Percentiles rank a stretch among this genome's conserved stretches.
Conservation (phyloP, 2,113 vertebrate species). For the Cebus imitator region DNA sequence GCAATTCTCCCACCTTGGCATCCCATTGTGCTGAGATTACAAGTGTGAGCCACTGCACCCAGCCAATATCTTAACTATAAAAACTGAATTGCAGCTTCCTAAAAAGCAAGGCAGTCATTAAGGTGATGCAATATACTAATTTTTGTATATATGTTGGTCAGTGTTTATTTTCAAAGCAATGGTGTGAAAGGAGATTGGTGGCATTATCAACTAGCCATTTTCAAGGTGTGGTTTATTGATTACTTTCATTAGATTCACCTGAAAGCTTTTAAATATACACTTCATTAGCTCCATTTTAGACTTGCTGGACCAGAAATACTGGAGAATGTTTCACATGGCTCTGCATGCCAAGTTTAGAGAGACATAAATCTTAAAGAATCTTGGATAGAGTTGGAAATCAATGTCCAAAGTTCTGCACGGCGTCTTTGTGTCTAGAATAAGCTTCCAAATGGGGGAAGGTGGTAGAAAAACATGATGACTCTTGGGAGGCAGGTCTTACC, state of each 20-base stretch:
- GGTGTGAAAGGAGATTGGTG: not conserved
- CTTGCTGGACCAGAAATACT: not conserved
- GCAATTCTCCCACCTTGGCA: no score
- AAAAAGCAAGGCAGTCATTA: no score
- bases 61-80: not conserved
- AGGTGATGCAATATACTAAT: not conserved
- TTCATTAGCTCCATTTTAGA: rapidly evolving
- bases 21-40: no score
- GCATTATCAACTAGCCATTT: not conserved
- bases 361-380: not conserved
- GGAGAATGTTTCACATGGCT: not conserved
- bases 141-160: not conserved
- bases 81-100: not conserved
- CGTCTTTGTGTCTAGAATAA: not conserved
- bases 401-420: not conserved
- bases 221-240: not conserved
- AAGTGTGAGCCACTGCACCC: no score
- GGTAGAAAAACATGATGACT: not conserved
- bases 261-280: no score
- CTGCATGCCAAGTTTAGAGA: rapidly evolving
- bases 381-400: no score
- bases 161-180: not conserved
- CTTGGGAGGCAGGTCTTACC: not conserved
- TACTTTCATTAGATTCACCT: not conserved
- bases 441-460: not conserved